Conservation (phyloP, 2,113 vertebrate species). For the Sphaerodactylus townsendi region DNA sequence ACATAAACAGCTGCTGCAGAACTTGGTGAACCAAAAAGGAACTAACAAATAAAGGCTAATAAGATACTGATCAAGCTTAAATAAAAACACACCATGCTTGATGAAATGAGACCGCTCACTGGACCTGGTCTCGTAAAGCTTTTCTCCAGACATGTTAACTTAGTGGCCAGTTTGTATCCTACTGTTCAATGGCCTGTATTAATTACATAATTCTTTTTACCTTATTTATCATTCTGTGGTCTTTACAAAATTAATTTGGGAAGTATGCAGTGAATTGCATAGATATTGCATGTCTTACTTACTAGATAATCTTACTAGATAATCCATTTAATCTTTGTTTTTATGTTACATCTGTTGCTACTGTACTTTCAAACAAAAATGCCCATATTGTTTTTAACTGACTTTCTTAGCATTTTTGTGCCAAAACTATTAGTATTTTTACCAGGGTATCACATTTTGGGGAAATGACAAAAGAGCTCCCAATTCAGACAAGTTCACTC, state of each 20-base stretch:
- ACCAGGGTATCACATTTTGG: conserved; percentile 40
- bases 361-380: conserved; percentile 6
- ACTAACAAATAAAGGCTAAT: conserved; percentile 29
- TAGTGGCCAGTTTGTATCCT: neutral
- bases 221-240: rapidly evolving
- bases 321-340: conserved; percentile 47
- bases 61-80: neutral
- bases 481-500: conserved; percentile 66
- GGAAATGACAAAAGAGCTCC: conserved; percentile 52
- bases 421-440: conserved; percentile 59
- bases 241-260: neutral
- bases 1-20: conserved; percentile 23
- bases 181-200: neutral
- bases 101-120: neutral
- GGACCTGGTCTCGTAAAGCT: neutral
- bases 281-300: conserved; percentile 22
- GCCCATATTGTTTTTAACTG: conserved; percentile 33
- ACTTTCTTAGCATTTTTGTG: conserved; percentile 34
- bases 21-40: conserved; percentile 24
- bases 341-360: neutral
- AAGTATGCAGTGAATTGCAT: conserved; percentile 15
- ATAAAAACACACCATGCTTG: neutral
- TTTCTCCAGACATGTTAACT: neutral
- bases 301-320: conserved; percentile 25
- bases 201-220: neutral